Base-by-base conservation (phyloP, 1,140 invertebrate species). In the Papilio helenus region DNA sequence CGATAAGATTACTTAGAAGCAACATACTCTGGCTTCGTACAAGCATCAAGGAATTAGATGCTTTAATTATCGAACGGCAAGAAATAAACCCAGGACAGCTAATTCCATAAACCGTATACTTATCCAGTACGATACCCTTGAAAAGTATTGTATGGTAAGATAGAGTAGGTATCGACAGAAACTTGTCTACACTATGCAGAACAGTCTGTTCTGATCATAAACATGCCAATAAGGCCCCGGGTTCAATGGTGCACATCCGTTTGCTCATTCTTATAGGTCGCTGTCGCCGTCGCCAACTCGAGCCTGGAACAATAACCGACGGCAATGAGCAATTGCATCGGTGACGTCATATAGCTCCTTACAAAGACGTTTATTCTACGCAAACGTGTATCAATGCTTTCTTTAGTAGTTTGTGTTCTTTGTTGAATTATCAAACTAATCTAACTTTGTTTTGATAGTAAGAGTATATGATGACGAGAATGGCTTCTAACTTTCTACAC, bases 161-260 rank as follows among this genome's bases (percentile, higher is more conserved):
- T 61, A 61, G 23, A 61, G 12, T 61, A 61, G 20, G 18, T 10
- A 68, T 68, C 14, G 14, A 16, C 26, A 58, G 49, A 51, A 29
- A 61, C 49, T 58, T 14, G 55, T 51, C 58, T 76, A 9, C 58
- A 26, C 23, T 5, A 68, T 14, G 81, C 55, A 77, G 79, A 81
- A 81, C 77, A 83, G 79, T 85, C 83, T 81, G 83, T 86, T 85
- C 85, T 84, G 88, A 90, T 90, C 92, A 90, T 94, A 92, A 92
- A 93, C 72, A 93, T 93, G 89, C 86, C 90, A 94, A 92, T 93
- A 88, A 84, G 84, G 84, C 88, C 86, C 84, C 79, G 88, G 85
- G 89, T 90, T 93, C 92, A 92, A 91, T 92, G 85, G 87, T 83
- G 89, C 85, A 88, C 89, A 93, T 94, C 92, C 92, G 90, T 91